Percentiles rank a stretch among this genome's conserved stretches.
These are phyloP conservation scores for Pentamera pediparva DNA, from an alignment of 53 echinoderm and acorn worm genomes.

Conservation along the genomic window DNA sequence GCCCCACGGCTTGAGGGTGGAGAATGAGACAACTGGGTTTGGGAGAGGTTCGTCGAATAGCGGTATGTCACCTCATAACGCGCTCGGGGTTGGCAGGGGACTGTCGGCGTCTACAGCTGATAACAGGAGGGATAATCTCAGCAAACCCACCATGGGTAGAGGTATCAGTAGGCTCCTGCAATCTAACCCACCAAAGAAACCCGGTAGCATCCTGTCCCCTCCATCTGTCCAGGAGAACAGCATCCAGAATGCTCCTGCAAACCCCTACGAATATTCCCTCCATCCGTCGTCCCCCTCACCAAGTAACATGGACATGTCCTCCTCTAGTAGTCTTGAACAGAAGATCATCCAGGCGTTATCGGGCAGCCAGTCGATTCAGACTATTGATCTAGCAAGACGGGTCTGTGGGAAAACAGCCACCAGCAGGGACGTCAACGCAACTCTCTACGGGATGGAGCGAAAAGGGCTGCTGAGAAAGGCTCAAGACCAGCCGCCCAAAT, in stretches of 20 bases:
- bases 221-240: no score
- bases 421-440: conserved; percentile 64
- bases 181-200: neutral
- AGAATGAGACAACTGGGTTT: no score
- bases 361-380: conserved; percentile 32
- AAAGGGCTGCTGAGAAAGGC: conserved; percentile 45
- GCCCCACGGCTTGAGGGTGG: no score
- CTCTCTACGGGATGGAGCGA: conserved; percentile 53
- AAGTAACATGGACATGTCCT: no score
- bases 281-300: no score
- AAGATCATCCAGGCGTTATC: conserved; percentile 41
- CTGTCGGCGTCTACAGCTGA: no score
- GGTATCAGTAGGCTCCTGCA: conserved; percentile 8
- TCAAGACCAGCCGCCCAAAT: conserved; percentile 41
- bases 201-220: neutral
- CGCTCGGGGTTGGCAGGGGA: neutral
- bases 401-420: conserved; percentile 36
- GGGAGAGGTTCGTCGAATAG: no score
- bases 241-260: no score
- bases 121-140: neutral
- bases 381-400: conserved; percentile 53
- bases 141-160: conserved; percentile 8
- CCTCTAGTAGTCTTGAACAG: neutral
- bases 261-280: no score
- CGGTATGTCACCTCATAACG: neutral